Evolutionary conservation across 2,888 invertebrate genomes (phyloP).

Genomic region (Oligia strigilis): DNA sequence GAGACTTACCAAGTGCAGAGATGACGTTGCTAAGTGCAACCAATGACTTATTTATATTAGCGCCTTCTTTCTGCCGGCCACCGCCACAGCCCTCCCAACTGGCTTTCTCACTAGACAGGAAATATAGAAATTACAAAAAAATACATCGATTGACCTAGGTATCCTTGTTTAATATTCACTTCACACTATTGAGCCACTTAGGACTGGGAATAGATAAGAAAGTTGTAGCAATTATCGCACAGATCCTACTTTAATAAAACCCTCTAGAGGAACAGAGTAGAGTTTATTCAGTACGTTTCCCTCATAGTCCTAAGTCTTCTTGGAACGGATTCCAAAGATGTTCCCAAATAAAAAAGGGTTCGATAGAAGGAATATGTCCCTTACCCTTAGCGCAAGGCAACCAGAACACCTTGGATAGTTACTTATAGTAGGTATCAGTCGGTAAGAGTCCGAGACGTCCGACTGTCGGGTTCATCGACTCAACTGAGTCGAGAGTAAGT

Average conservation of each 20-base stretch:
- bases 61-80: conserved; percentile 91
- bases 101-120: conserved; percentile 90
- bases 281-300: too few species aligned
- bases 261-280: neutral
- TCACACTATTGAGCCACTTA: too few species aligned
- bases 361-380: too few species aligned
- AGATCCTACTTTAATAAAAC: neutral
- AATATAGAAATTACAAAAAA: neutral
- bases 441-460: neutral
- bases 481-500: neutral
- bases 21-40: conserved; percentile 96
- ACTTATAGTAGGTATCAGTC: neutral
- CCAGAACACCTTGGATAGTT: neutral
- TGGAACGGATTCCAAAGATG: too few species aligned
- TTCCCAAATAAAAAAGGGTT: neutral
- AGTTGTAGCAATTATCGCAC: neutral
- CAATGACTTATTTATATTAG: conserved; percentile 95
- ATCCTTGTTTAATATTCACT: neutral
- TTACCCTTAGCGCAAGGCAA: neutral
- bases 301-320: neutral
- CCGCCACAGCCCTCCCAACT: conserved; percentile 94
- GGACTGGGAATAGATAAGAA: neutral
- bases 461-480: neutral
- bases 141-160: neutral
- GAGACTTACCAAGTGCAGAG: conserved; percentile 92